phyloP scores from a whole-genome alignment of 2,113 vertebrate genomes.

The Felis chaus region DNA sequence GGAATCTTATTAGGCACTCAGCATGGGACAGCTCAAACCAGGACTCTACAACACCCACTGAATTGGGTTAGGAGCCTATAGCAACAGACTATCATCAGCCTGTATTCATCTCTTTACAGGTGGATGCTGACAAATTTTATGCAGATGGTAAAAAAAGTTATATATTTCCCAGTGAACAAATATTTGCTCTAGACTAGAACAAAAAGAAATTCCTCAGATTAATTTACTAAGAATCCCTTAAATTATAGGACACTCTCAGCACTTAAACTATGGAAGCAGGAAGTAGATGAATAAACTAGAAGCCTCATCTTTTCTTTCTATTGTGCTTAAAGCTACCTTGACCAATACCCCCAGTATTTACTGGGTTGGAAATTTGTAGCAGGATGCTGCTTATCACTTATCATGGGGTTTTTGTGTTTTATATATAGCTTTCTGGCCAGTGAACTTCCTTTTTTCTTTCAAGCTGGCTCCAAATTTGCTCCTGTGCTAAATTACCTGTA shows the following conservation, averaged over 20 bases:
- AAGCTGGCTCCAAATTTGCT: constrained; percentile 72
- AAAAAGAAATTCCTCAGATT: background rate
- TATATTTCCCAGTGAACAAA: background rate
- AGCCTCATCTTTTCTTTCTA: background rate
- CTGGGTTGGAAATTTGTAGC: constrained; percentile 70
- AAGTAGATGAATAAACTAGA: background rate
- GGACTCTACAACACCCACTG: background rate
- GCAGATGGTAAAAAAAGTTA: background rate
- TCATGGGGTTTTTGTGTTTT: constrained; percentile 71
- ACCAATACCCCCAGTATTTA: background rate
- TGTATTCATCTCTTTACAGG: background rate
- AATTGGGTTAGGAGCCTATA: background rate
- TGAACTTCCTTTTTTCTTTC: constrained; percentile 74
- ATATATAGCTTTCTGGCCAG: constrained; percentile 77
- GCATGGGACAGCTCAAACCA: background rate
- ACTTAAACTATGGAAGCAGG: background rate
- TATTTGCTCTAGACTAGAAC: background rate
- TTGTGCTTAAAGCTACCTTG: background rate
- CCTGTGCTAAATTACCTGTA: constrained; percentile 67
- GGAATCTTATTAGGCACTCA: background rate
- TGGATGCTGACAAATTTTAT: background rate
- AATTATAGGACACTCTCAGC: background rate
- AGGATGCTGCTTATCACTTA: constrained; percentile 72
- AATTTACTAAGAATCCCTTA: background rate
- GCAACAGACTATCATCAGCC: background rate